Evolutionary conservation across 2,888 invertebrate genomes (phyloP), one percentile per base, ranked within the genome.

Genomic region (Apamea sordens): DNA sequence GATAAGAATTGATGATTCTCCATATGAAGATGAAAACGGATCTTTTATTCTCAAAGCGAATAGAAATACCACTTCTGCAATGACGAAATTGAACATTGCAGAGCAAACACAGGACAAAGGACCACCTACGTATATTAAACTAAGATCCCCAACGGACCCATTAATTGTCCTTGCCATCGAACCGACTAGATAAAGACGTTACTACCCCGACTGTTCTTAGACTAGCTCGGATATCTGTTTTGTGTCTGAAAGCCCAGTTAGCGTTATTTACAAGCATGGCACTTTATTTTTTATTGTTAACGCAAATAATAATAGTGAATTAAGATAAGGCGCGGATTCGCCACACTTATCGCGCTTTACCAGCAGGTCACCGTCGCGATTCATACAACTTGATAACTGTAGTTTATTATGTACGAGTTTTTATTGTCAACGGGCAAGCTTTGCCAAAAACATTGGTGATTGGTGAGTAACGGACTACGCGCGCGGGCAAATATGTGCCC

Each of bases 291-390:
- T 61, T 86, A 71, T 70, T 76, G 64, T 21, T 32, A 63, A 56
- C 28, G 56, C 69, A 76, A 76, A 76, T 28, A 80, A 83, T 73
- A 80, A 70, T 76, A 76, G 47, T 72, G 59, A 65, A 65, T 65
- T 73, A 41, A 76, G 82, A 86, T 83, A 86, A 86, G 83, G 72
- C 28, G 70, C 56, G 73, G n/a, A 59, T 73, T 56, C 73, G 76
- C 65, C 82, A 82, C 47, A 83, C 18, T 81, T 86, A 82, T 82
- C 82, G 72, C 82, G 64, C 21, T 73, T 44, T 69, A 56, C 68
- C 68, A 41, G 65, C 76, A 70, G 82, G 69, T 72, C 83, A 65
- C 53, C 64, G 82, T 18, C 76, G 69, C 82, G 72, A 76, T 65
- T 85, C 68, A 81, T 73, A 80, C 68, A 44, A 32, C 61, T 44